A percentile compares a stretch with the other conserved stretches of the same genome.
Conservation (phyloP, 1,140 invertebrate species). For the Bombus ignitus region DNA sequence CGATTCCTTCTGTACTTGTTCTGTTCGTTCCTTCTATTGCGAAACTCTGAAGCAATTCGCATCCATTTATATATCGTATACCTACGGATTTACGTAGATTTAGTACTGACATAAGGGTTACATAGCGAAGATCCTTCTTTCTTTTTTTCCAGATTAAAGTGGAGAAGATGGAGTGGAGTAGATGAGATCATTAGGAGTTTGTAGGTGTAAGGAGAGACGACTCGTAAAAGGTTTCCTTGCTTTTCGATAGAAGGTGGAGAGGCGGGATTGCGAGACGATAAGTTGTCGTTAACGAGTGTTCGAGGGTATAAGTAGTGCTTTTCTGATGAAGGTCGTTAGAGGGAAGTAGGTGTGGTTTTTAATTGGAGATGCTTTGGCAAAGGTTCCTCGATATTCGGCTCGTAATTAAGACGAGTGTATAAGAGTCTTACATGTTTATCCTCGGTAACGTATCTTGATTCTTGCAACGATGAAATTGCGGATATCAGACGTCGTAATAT, state of each 20-base stretch:
- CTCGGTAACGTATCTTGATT: not conserved
- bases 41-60: not conserved
- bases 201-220: not conserved
- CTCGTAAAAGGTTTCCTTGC: not conserved
- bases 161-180: not conserved
- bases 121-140: not conserved
- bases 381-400: not conserved
- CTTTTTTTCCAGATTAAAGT: not conserved
- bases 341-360: not conserved
- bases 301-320: constrained; percentile 13
- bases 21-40: not conserved
- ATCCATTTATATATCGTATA: not conserved
- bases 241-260: not conserved
- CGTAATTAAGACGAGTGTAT: not conserved
- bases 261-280: not conserved
- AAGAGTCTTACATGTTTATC: not conserved
- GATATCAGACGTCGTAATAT: no score
- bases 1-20: not conserved
- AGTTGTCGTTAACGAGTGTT: constrained; percentile 19
- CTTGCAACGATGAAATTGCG: no score
- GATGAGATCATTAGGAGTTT: constrained; percentile 9
- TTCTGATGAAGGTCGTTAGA: not conserved
- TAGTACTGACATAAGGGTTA: not conserved
- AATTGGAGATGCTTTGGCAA: constrained; percentile 8
- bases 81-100: no score